phyloP scores from a whole-genome alignment of 2,797 vertebrate species.

The Gadopsis marmoratus region DNA sequence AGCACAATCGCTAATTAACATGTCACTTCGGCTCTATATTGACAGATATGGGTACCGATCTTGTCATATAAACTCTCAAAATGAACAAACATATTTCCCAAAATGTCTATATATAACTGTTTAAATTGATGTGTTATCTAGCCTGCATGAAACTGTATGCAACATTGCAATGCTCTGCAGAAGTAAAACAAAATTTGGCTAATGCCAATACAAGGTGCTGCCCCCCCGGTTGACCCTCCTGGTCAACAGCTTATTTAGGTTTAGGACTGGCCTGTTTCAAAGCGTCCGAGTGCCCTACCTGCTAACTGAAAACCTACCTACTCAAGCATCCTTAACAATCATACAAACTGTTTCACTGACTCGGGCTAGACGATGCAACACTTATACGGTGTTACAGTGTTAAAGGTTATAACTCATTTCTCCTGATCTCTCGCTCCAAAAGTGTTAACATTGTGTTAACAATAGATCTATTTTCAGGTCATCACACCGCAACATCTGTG shows the following conservation, averaged over 20 bases:
- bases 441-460: slow-evolving; percentile 26
- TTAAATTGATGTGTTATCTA: background rate
- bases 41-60: background rate
- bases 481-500: slow-evolving; percentile 5
- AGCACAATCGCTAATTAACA: background rate
- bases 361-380: slow-evolving; percentile 28
- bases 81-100: background rate
- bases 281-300: background rate
- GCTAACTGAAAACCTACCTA: background rate
- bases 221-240: too few relatives aligned
- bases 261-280: background rate
- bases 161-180: background rate
- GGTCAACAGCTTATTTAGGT: background rate
- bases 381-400: too few relatives aligned
- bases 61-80: background rate
- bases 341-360: slow-evolving; percentile 5
- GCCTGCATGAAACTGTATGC: background rate
- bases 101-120: background rate
- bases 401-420: background rate
- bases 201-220: background rate
- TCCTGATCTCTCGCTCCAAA: background rate
- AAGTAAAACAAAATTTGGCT: background rate
- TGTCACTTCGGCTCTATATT: too few relatives aligned
- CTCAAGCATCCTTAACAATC: background rate
- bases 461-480: slow-evolving; percentile 39